These are phyloP conservation scores for Conus ventricosus DNA, from an alignment of 1,140 invertebrate species.

Conservation along the genomic window DNA sequence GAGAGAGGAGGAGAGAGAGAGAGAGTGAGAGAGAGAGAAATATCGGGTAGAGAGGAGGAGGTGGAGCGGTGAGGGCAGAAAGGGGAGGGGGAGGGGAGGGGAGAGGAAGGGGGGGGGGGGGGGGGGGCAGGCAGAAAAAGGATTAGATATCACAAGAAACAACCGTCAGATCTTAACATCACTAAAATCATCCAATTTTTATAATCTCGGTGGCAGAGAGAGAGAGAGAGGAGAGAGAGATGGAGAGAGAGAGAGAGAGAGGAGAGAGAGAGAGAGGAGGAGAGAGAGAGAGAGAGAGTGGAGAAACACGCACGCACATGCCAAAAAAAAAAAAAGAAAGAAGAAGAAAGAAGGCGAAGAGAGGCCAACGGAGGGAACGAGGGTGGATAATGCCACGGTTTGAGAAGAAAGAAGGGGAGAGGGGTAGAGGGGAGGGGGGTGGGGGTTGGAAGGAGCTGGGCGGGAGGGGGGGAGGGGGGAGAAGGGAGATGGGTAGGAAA, in stretches of 20 bases:
- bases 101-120: neutral
- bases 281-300: neutral
- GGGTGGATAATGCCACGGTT: too few species aligned
- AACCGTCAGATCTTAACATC: neutral
- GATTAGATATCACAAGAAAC: too few species aligned
- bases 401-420: slow-evolving; percentile 7
- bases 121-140: neutral
- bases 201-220: slow-evolving; percentile 40
- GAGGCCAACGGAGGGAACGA: neutral
- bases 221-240: slow-evolving; percentile 61
- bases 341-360: neutral
- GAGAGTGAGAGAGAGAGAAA: too few species aligned
- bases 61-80: too few species aligned
- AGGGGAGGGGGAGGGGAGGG: too few species aligned
- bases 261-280: slow-evolving; percentile 3
- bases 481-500: too few species aligned
- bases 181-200: neutral
- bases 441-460: too few species aligned
- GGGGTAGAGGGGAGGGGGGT: neutral
- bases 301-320: neutral
- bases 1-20: too few species aligned
- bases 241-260: neutral
- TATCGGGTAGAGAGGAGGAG: too few species aligned
- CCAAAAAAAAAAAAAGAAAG: neutral
- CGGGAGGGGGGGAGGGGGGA: too few species aligned